Conservation (phyloP, 2,797 vertebrate genomes). For the Rhadinocentrus ornatus region DNA sequence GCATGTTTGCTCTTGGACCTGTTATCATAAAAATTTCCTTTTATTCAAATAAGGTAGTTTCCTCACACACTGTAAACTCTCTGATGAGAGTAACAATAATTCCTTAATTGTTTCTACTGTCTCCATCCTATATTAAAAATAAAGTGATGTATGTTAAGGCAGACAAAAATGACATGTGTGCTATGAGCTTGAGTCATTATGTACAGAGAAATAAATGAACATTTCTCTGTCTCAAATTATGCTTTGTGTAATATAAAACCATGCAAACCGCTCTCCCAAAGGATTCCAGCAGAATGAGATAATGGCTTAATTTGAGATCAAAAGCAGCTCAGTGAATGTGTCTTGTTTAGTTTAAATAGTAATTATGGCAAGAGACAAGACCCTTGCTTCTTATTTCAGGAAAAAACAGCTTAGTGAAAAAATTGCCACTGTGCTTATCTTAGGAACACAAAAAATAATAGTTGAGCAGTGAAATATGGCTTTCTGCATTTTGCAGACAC, state of each 20-base stretch:
- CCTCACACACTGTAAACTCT: no score
- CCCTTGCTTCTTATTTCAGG: background rate
- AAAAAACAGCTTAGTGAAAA: background rate
- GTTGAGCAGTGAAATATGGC: background rate
- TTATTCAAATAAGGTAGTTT: background rate
- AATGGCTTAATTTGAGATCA: conserved; percentile 11
- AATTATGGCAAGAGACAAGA: background rate
- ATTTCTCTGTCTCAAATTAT: background rate
- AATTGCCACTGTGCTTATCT: background rate
- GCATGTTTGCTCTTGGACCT: background rate
- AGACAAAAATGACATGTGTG: no score
- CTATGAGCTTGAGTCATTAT: background rate
- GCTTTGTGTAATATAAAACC: background rate
- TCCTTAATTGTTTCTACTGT: no score
- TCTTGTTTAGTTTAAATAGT: conserved; percentile 12
- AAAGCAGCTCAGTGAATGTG: conserved; percentile 2
- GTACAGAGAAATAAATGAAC: background rate
- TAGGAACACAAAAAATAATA: background rate
- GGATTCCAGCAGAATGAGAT: conserved; percentile 7
- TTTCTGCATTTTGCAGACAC: background rate
- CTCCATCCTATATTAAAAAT: no score
- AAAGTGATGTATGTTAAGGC: no score
- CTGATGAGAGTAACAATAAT: no score
- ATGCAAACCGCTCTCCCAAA: background rate
- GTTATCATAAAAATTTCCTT: background rate